Percentiles rank a stretch among this genome's conserved stretches.
Evolutionary conservation across 2,113 vertebrate species (phyloP).

Genomic region (Eleginops maclovinus): DNA sequence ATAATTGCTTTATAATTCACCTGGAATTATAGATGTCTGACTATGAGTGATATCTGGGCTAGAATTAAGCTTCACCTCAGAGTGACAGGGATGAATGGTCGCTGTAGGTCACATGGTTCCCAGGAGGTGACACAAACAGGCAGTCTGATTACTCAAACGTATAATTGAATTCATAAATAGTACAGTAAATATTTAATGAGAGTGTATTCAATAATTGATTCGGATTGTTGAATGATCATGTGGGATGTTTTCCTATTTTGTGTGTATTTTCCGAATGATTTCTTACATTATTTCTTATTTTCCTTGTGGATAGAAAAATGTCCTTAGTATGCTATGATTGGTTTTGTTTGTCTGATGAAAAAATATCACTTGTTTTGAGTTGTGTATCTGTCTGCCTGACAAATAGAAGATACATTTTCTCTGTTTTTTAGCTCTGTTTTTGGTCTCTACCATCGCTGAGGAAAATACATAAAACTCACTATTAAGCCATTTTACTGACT

Average conservation of each 20-base stretch:
- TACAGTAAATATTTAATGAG: neutral
- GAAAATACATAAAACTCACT: too few relatives aligned
- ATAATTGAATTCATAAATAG: conserved; percentile 42
- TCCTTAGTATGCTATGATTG: neutral
- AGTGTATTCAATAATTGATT: neutral
- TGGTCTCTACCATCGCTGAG: too few relatives aligned
- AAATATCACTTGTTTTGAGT: neutral
- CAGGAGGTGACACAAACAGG: neutral
- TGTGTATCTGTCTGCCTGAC: neutral
- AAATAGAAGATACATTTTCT: too few relatives aligned
- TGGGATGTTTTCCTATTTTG: neutral
- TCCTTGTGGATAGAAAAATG: neutral
- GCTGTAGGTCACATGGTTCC: neutral
- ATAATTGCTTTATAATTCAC: conserved; percentile 30
- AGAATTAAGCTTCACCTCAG: neutral
- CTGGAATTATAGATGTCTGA: conserved; percentile 24
- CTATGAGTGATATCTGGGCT: neutral
- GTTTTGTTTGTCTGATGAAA: neutral
- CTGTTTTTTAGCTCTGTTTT: neutral
- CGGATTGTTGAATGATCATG: neutral
- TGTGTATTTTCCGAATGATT: neutral
- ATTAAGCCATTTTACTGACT: too few relatives aligned
- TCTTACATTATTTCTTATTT: neutral
- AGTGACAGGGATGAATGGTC: neutral
- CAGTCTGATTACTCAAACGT: conserved; percentile 12